Evolutionary conservation across 2,888 invertebrate species (phyloP).

Genomic region (Tipula vernalis): DNA sequence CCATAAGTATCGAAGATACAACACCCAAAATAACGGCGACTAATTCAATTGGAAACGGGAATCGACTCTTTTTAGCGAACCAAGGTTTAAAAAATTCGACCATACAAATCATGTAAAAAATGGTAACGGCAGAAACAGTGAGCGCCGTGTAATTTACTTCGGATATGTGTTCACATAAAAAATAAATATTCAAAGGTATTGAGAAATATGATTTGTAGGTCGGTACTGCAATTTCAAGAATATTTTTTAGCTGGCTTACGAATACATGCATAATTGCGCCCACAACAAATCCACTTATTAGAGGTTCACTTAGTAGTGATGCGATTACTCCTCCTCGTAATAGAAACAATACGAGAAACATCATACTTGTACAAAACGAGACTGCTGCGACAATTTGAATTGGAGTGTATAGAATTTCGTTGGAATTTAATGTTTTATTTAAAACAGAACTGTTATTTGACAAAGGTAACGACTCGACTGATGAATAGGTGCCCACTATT

Average conservation of each 20-base stretch:
- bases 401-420: conserved; percentile 36
- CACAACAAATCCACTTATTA: conserved; percentile 61
- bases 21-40: conserved; percentile 57
- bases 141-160: conserved; percentile 48
- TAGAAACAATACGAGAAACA: conserved; percentile 55
- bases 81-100: conserved; percentile 52
- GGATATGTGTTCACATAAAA: conserved; percentile 43
- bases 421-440: background rate
- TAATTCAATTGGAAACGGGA: conserved; percentile 65
- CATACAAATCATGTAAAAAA: conserved; percentile 45
- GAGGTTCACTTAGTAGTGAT: conserved; percentile 47
- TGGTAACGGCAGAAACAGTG: conserved; percentile 46
- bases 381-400: conserved; percentile 60
- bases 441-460: too few relatives aligned
- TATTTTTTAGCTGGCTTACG: conserved; percentile 51
- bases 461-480: background rate
- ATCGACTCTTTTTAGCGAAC: conserved; percentile 43
- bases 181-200: conserved; percentile 44
- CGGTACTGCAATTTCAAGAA: conserved; percentile 43
- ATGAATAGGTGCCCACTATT: conserved; percentile 37
- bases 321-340: conserved; percentile 47
- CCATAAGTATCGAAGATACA: conserved; percentile 44
- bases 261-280: conserved; percentile 60
- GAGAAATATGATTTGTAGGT: conserved; percentile 47
- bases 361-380: conserved; percentile 55